Evolutionary conservation across 2,113 vertebrate genomes (phyloP), one percentile per base, ranked within the genome.

Genomic region (Oryzias woworae): DNA sequence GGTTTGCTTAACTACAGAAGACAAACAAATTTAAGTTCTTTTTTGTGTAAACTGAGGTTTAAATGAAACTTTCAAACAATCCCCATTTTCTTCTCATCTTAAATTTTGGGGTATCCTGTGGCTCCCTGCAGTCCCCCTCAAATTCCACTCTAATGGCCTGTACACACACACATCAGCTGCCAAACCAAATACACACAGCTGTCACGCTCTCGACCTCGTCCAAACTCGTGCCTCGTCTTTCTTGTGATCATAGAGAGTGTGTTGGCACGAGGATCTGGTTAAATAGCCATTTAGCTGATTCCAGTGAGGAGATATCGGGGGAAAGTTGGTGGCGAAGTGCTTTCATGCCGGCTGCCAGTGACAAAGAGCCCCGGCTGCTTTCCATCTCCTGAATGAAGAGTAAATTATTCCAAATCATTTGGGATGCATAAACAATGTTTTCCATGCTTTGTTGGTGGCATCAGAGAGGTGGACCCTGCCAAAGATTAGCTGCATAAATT

Each of bases 251-350:
- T 75, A 66, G 72, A 75, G 83, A 80, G 89, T 10, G 36, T 36
- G 36, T 83, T 91, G 91, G 90, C 90, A 90, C 68, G 60, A 80
- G 70, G 58, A 50, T 58, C 52, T 26, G 80, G 69, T 74, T 84
- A 89, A 91, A 92, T 88, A 88, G 85, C 80, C 87, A 89, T 89
- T 92, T 90, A 89, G 85, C 81, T 81, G 85, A 89, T 88, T 91
- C 82, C 85, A 89, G 82, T 81, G 85, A 90, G 87, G 81, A 85
- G 84, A 89, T 88, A 90, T 90, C 89, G 84, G 84, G 81, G 82
- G 86, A 84, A 89, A 88, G 88, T 91, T 87, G 87, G 79, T 88
- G 85, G 78, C 73, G 69, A 82, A 91, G 87, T 87, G 85, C 89
- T 91, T 91, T 91, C 76, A 87, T 84, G 81, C 67, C 0, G 71